Conservation (phyloP, 2,113 vertebrate species). For the Agelaius tricolor region DNA sequence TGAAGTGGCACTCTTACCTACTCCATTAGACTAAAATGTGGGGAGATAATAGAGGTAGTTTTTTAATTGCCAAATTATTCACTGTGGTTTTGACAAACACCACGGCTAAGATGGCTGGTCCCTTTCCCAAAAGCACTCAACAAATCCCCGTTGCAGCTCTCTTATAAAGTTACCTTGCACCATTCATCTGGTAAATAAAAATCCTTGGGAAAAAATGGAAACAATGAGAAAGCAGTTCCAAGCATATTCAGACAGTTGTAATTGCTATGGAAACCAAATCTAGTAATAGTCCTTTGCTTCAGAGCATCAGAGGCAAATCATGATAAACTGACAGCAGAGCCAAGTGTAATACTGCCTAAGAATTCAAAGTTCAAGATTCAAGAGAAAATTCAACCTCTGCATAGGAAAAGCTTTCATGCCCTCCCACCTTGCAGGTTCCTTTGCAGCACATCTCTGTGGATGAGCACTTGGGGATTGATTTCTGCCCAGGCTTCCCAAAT, state of each 20-base stretch:
- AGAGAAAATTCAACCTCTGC: neutral
- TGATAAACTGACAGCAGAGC: neutral
- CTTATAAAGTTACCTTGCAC: neutral
- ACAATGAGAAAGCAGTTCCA: neutral
- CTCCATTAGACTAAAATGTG: neutral
- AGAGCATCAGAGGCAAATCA: conserved; percentile 31
- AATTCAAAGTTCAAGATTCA: neutral
- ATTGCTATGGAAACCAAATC: conserved; percentile 56
- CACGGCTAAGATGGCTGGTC: neutral
- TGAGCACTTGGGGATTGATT: neutral
- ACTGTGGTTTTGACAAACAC: neutral
- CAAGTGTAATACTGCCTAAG: neutral
- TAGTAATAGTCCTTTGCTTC: neutral
- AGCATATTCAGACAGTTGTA: conserved; percentile 18
- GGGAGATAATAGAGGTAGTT: neutral
- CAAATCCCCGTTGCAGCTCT: neutral
- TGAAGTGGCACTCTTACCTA: neutral
- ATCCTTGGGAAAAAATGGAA: neutral
- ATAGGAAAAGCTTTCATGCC: neutral
- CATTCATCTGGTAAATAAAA: conserved; percentile 19
- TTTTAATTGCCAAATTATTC: neutral
- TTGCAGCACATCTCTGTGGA: neutral
- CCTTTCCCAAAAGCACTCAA: neutral
- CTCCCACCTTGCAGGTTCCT: neutral
- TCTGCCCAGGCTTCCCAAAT: neutral